Evolutionary conservation across 2,797 vertebrate genomes (phyloP).

Genomic region (Bradypodion pumilum): DNA sequence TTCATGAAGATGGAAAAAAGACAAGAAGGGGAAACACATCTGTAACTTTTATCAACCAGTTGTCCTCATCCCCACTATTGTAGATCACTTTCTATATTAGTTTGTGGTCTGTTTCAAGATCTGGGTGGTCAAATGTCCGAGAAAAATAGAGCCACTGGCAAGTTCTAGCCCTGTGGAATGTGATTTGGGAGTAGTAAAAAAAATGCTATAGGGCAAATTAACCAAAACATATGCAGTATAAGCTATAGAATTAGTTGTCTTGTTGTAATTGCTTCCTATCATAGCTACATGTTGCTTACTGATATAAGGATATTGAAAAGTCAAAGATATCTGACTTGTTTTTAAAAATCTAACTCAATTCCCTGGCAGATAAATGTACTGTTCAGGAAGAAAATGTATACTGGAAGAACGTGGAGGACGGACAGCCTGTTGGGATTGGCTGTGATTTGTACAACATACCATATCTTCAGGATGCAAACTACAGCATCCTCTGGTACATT

Average conservation of each 20-base stretch:
- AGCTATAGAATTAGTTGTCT: neutral
- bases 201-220: neutral
- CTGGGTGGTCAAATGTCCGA: neutral
- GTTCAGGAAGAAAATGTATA: neutral
- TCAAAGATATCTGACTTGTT: neutral
- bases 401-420: neutral
- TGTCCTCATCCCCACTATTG: too few relatives aligned
- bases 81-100: too few relatives aligned
- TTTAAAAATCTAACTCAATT: neutral
- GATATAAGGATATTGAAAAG: neutral
- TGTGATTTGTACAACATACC: neutral
- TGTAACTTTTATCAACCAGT: too few relatives aligned
- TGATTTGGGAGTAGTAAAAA: too few relatives aligned
- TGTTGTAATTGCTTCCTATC: neutral
- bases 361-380: constrained; percentile 29
- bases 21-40: too few relatives aligned
- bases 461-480: neutral
- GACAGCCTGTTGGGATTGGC: constrained; percentile 18
- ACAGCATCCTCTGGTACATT: constrained; percentile 26
- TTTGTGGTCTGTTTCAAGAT: too few relatives aligned
- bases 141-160: neutral
- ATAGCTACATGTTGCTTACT: neutral
- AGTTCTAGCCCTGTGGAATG: neutral
- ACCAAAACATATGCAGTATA: neutral
- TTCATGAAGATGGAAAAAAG: too few relatives aligned